phyloP scores from a whole-genome alignment of 2,888 invertebrate species.

The Dicranocentrus wangi region DNA sequence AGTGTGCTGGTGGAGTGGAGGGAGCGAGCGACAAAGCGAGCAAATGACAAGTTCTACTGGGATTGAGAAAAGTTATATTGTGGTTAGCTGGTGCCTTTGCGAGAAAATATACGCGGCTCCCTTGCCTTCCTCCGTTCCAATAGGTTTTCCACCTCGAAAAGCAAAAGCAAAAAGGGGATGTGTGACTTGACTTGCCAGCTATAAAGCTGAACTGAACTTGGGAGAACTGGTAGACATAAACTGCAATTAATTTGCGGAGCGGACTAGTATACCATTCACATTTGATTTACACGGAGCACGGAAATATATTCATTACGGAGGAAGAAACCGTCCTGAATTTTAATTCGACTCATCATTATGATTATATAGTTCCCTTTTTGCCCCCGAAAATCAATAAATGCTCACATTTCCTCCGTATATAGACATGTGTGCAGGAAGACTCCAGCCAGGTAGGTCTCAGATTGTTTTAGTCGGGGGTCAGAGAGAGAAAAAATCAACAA shows the following conservation, averaged over 20 bases:
- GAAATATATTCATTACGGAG: constrained; percentile 26
- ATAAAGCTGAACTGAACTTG: too few relatives aligned
- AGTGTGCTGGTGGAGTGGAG: neutral
- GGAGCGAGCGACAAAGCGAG: neutral
- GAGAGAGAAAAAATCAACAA: constrained; percentile 38
- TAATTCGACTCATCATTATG: constrained; percentile 9
- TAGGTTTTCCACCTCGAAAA: constrained; percentile 16
- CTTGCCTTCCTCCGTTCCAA: constrained; percentile 14
- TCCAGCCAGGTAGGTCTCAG: constrained; percentile 16
- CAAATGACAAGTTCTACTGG: neutral
- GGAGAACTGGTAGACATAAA: constrained; percentile 21
- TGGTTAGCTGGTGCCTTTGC: neutral
- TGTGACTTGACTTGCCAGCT: too few relatives aligned
- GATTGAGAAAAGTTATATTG: constrained; percentile 10
- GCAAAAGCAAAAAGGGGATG: too few relatives aligned
- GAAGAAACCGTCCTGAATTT: constrained; percentile 17
- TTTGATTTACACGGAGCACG: constrained; percentile 14
- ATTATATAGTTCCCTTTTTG: too few relatives aligned
- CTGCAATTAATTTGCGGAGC: constrained; percentile 40
- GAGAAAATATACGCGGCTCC: neutral
- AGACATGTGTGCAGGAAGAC: constrained; percentile 1
- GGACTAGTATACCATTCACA: neutral
- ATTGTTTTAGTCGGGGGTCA: too few relatives aligned
- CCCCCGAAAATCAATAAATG: neutral
- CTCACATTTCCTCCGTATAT: neutral